Base-by-base conservation (phyloP, 2,888 invertebrate species). In the Elgonia sp. region DNA sequence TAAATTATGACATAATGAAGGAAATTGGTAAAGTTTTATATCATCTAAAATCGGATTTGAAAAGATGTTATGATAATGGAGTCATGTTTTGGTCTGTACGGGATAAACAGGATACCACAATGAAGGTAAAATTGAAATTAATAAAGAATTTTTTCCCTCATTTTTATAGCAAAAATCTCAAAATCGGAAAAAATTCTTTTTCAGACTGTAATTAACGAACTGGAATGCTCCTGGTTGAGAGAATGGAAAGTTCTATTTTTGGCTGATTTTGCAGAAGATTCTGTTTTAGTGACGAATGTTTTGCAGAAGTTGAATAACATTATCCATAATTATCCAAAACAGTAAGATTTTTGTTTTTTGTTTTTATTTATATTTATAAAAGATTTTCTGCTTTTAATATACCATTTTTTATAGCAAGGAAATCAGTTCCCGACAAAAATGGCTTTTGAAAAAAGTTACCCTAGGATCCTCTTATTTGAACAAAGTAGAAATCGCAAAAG, bases 211-310 rank as follows among this genome's bases (percentile, higher is more conserved):
- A 95, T 97, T 39, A 95, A 95, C 63, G 95, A 96, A 75, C 95
- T 97, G 93, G 96, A 96, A 90, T 95, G 95, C 16, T 95, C 95
- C 46, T 97, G 96, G 96, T 94, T 97, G 0, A 95, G 95, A 60
- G 96, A 96, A 39, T 97, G 96, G 96, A 95, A 96, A 87, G 94
- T 96, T 90, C 94, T 97, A 70, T 95, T 97, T 16, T 95, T 96
- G 7, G 97, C 97, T 4, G 96, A 96, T 91, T 95, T 96, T 42
- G 82, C 95, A 16, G 95, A 96, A 89, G 86, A 94, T 7, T 84
- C 90, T 29, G 89, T 90, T 4, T 89, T 96, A 29, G 95, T 95
- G 70, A 93, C 95, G 8, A 95, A 93, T 77, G 92, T 97, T 7
- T 90, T 94, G 1, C 90, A 93, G n/a, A 93, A 95, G 86, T 95